phyloP scores from a whole-genome alignment of 2,888 invertebrate genomes.

The Dicycla oo region DNA sequence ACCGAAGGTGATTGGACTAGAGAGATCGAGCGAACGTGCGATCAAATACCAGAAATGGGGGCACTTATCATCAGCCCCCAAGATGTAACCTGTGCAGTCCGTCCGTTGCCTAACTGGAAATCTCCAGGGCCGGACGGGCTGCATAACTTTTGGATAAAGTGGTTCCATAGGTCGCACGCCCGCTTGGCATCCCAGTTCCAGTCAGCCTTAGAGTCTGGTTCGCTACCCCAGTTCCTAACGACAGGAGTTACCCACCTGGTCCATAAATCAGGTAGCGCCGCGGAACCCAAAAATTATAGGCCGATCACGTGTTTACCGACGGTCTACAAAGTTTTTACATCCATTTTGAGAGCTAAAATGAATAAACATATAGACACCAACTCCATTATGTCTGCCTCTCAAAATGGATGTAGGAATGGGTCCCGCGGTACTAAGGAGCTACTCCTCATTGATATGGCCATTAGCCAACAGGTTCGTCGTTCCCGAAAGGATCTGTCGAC shows the following conservation, averaged over 20 bases:
- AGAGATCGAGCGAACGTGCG: not conserved
- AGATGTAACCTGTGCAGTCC: not conserved
- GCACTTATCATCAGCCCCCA: not conserved
- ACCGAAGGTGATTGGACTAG: no score
- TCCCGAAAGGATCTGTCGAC: no score
- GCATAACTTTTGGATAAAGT: not conserved
- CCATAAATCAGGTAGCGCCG: not conserved
- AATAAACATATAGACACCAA: not conserved
- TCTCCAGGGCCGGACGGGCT: not conserved
- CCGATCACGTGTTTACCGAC: not conserved
- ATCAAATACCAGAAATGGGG: not conserved
- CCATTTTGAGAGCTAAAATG: not conserved
- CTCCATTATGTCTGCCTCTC: no score
- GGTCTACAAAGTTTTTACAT: not conserved
- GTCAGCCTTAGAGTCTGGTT: no score
- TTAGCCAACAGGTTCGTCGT: no score
- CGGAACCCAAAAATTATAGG: not conserved
- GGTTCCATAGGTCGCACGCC: not conserved
- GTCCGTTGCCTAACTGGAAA: not conserved
- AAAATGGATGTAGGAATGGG: no score
- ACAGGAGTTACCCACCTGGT: not conserved
- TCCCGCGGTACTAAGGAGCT: no score
- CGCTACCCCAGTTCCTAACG: not conserved
- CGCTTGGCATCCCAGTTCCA: no score
- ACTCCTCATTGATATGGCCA: no score